Evolutionary conservation across 2,888 invertebrate genomes (phyloP).

Genomic region (Conistra vaccinii): DNA sequence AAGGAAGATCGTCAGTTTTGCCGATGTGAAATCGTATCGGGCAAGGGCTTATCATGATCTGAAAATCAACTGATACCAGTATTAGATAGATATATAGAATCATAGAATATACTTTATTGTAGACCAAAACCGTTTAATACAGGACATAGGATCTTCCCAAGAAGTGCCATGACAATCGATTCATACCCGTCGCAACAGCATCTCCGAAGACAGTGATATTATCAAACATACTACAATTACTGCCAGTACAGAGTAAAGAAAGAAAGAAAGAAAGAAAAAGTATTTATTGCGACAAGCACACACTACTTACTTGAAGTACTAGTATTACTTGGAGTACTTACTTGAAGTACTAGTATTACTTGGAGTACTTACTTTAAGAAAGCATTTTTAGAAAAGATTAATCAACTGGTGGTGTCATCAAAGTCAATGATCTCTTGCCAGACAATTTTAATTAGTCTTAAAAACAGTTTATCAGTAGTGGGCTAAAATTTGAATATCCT

Average conservation of each 20-base stretch:
- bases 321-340: too few relatives aligned
- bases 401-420: neutral
- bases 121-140: neutral
- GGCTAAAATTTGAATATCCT: slow-evolving; percentile 1
- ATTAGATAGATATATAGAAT: too few relatives aligned
- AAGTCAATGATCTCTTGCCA: slow-evolving; percentile 4
- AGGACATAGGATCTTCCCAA: neutral
- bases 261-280: too few relatives aligned
- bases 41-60: too few relatives aligned
- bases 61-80: too few relatives aligned
- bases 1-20: too few relatives aligned
- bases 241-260: neutral
- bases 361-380: too few relatives aligned
- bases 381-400: neutral
- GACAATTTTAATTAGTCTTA: slow-evolving; percentile 8
- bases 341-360: too few relatives aligned
- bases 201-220: neutral
- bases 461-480: neutral
- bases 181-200: neutral
- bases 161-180: neutral
- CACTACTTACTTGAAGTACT: too few relatives aligned
- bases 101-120: too few relatives aligned
- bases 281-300: too few relatives aligned
- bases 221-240: neutral
- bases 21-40: too few relatives aligned